Base-by-base conservation (phyloP, 2,113 vertebrate genomes). In the Etheostoma spectabile region DNA sequence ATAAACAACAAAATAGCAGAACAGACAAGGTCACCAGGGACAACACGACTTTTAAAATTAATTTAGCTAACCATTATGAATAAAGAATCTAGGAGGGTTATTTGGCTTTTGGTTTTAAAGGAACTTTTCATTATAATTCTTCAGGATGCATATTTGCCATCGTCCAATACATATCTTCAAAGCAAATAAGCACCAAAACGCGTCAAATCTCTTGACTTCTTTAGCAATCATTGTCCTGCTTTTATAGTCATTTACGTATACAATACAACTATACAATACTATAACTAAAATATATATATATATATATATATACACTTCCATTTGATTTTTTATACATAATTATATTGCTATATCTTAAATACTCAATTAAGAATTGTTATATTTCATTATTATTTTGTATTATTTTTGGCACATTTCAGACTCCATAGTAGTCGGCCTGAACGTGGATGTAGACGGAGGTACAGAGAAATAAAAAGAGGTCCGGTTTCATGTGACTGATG, bases 401-500 rank as follows among this genome's bases (percentile, higher is more conserved):
- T 13, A 10, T 57, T 69, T 49, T 82, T 86, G 76, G 73, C 79
- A 86, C 74, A 72, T 64, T 80, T 73, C 0, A 42, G 73, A 66
- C 77, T 88, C 84, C 73, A 46, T 46, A 74, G 0, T 0, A 2
- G 4, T 11, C 11, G 49, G 2, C 30, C 13, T 56, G 59, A 52
- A 51, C 18, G n/a, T 46, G 18, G 45, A 63, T 6, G 30, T 56
- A 15, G 45, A 45, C 0, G 8, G 73, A 55, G 27, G 13, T 49
- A 13, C 15, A 38, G 22, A 66, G 46, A 35, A 18, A 27, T 21
- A 56, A 27, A 24, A 61, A 35, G 2, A 53, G 14, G 8, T 33
- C 1, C 27, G 27, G 3, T 49, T 68, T 33, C 21, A 35, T 19
- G 24, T 24, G 16, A 65, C 51, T 38, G 69, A 56, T 30, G 69